Percentiles rank a stretch among this genome's conserved stretches.
These are phyloP conservation scores for Malacoctenus gilli DNA, from an alignment of 2,797 vertebrate genomes.

Conservation along the genomic window DNA sequence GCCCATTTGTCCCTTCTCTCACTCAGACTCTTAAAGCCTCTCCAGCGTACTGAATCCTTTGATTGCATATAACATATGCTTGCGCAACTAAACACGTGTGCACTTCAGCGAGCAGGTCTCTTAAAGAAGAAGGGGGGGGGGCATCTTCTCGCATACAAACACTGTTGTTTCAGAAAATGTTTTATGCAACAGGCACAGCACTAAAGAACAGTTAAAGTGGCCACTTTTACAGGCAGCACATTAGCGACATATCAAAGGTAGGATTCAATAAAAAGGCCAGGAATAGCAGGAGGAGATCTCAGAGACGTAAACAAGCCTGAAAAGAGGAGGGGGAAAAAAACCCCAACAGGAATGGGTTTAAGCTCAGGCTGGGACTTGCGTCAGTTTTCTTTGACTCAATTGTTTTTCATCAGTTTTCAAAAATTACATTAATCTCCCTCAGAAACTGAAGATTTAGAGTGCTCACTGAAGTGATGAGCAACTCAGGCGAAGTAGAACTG, in stretches of 20 bases:
- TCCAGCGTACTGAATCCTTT: too few relatives aligned
- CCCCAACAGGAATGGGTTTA: too few relatives aligned
- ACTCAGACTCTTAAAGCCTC: too few relatives aligned
- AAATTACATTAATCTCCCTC: too few relatives aligned
- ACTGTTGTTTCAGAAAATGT: constrained; percentile 45
- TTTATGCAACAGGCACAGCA: constrained; percentile 50
- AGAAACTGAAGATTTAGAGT: too few relatives aligned
- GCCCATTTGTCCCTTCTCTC: too few relatives aligned
- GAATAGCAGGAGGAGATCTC: constrained; percentile 49
- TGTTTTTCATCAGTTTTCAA: too few relatives aligned
- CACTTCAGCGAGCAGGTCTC: constrained; percentile 28
- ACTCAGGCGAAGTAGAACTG: too few relatives aligned
- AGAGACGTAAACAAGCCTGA: constrained; percentile 50
- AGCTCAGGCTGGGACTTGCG: too few relatives aligned
- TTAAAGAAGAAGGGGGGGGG: constrained; percentile 1
- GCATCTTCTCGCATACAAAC: neutral
- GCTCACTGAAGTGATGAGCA: too few relatives aligned
- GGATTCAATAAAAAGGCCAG: constrained; percentile 60
- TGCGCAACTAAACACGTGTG: constrained; percentile 5
- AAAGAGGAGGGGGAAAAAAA: constrained; percentile 7
- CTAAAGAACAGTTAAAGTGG: constrained; percentile 64
- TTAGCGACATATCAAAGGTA: constrained; percentile 60
- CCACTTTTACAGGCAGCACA: constrained; percentile 61
- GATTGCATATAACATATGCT: too few relatives aligned
- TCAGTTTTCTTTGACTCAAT: too few relatives aligned